Conservation (phyloP, 2,113 vertebrate genomes). For the Protomyctophum bolini region DNA sequence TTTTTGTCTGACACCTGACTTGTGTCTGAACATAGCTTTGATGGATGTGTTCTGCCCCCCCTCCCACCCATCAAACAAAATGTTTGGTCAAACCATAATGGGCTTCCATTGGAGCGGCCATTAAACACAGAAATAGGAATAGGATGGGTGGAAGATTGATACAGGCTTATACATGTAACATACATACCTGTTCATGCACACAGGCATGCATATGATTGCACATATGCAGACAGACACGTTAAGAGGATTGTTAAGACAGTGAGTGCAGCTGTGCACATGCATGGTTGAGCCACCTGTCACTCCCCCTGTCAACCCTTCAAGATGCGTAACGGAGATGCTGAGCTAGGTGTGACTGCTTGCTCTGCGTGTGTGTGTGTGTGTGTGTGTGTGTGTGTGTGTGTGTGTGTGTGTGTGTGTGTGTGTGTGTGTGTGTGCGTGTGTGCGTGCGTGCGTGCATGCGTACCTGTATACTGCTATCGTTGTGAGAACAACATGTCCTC, state of each 20-base stretch:
- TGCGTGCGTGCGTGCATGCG: constrained; percentile 6
- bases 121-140: too few relatives aligned
- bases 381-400: neutral
- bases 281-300: neutral
- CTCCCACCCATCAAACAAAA: too few relatives aligned
- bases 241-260: constrained; percentile 35
- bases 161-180: too few relatives aligned
- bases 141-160: too few relatives aligned
- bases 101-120: too few relatives aligned
- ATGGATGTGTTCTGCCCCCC: too few relatives aligned
- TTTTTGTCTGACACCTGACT: too few relatives aligned
- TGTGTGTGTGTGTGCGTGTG: neutral
- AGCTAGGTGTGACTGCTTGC: constrained; percentile 16
- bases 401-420: neutral
- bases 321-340: constrained; percentile 33
- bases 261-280: constrained; percentile 31
- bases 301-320: neutral
- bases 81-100: too few relatives aligned
- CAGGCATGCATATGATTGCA: too few relatives aligned
- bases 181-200: too few relatives aligned
- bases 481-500: too few relatives aligned
- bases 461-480: neutral
- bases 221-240: neutral
- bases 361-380: neutral
- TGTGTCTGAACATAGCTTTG: too few relatives aligned